Evolutionary conservation across 1,140 invertebrate genomes (phyloP).

Genomic region (Choristoneura fumiferana): DNA sequence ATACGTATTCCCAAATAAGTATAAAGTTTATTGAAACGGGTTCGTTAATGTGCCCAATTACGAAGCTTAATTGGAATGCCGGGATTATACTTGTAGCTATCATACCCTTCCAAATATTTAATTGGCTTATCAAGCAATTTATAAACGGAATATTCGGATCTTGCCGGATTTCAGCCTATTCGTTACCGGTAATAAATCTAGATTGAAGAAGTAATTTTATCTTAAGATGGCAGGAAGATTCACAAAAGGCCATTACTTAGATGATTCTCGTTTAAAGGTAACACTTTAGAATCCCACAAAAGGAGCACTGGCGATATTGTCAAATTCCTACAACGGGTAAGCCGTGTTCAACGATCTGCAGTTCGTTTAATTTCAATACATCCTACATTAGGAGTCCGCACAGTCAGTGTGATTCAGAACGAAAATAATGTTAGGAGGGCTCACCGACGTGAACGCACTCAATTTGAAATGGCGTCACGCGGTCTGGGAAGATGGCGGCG

Average conservation of each 20-base stretch:
- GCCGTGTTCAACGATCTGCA: constrained; percentile 3
- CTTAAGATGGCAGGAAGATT: background rate
- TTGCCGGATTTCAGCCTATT: too few relatives aligned
- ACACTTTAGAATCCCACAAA: background rate
- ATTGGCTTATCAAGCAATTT: constrained; percentile 3
- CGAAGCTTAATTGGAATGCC: background rate
- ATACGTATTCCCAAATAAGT: background rate
- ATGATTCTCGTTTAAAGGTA: background rate
- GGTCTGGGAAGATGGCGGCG: constrained; percentile 67
- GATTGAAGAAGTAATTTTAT: too few relatives aligned
- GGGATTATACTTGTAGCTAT: background rate
- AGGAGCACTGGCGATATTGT: background rate
- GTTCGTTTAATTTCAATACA: constrained; percentile 11
- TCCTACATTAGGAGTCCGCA: constrained; percentile 5
- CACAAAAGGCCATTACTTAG: background rate
- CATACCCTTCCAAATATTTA: constrained; percentile 5
- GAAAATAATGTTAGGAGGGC: constrained; percentile 44
- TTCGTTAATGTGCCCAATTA: constrained; percentile 16
- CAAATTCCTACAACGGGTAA: background rate
- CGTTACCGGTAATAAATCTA: too few relatives aligned
- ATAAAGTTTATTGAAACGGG: constrained; percentile 9
- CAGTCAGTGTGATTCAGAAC: constrained; percentile 18
- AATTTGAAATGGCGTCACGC: constrained; percentile 73
- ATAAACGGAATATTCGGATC: background rate
- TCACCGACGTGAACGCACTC: constrained; percentile 43